These are phyloP conservation scores for Corydoras maculifer DNA, from an alignment of 2,113 vertebrate species.

Conservation along the genomic window DNA sequence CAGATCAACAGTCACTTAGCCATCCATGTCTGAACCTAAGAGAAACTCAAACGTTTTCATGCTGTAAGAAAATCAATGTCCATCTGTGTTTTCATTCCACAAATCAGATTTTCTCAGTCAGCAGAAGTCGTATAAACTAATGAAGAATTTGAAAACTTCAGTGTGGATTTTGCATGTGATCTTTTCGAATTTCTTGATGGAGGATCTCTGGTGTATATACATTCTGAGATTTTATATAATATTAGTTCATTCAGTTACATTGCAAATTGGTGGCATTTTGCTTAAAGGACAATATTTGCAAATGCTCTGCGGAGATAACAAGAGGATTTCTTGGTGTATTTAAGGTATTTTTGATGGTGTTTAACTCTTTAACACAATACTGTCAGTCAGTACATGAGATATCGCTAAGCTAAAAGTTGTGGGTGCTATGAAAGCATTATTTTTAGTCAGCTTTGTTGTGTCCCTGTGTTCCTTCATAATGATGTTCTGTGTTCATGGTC, in stretches of 20 bases:
- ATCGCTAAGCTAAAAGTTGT: conserved; percentile 30
- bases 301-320: not conserved
- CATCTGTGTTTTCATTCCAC: no score
- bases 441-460: conserved; percentile 22
- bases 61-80: not conserved
- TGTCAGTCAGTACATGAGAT: conserved; percentile 9
- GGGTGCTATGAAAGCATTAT: conserved; percentile 15
- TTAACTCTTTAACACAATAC: conserved; percentile 7
- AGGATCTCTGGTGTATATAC: conserved; percentile 9
- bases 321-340: conserved; percentile 6
- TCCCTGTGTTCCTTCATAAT: conserved; percentile 24
- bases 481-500: conserved; percentile 19
- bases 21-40: conserved; percentile 26
- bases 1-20: conserved; percentile 32
- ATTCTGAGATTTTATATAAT: conserved; percentile 19
- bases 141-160: conserved; percentile 4
- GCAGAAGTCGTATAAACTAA: not conserved
- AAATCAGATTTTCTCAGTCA: no score
- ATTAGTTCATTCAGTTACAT: conserved; percentile 7
- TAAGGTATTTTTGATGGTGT: not conserved
- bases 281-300: conserved; percentile 4
- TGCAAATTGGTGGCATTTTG: conserved; percentile 9
- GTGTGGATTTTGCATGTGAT: conserved; percentile 24
- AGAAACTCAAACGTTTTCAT: conserved; percentile 38
- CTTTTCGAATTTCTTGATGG: conserved; percentile 15